These are phyloP conservation scores for Beris morrisii DNA, from an alignment of 2,888 invertebrate species.

Conservation along the genomic window DNA sequence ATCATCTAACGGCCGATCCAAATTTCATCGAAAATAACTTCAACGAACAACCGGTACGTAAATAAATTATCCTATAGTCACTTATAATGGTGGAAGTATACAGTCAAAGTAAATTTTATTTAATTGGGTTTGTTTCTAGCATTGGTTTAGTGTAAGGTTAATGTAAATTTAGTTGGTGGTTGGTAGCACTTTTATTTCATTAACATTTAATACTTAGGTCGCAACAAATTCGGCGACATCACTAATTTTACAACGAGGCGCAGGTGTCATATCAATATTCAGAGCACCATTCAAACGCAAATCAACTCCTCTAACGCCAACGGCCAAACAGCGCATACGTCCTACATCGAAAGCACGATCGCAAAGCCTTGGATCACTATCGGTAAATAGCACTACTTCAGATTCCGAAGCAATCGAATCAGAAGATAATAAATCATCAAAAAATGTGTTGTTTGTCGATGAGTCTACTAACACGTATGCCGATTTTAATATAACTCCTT, in stretches of 20 bases:
- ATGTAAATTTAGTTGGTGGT: conserved; percentile 11
- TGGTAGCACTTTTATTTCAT: conserved; percentile 1
- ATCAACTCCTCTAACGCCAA: conserved; percentile 49
- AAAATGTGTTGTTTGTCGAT: conserved; percentile 28
- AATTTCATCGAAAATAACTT: conserved; percentile 63
- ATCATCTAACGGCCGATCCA: conserved; percentile 58
- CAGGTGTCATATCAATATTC: conserved; percentile 53
- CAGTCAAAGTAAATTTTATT: not conserved
- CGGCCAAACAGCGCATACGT: conserved; percentile 47
- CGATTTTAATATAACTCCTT: conserved; percentile 45
- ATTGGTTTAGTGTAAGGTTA: not conserved
- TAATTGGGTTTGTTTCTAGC: not conserved
- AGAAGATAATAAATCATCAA: conserved; percentile 14
- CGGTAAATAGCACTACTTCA: conserved; percentile 52
- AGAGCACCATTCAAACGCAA: conserved; percentile 54
- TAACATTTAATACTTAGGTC: conserved; percentile 19
- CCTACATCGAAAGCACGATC: conserved; percentile 46
- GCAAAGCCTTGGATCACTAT: conserved; percentile 54
- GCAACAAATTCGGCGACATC: conserved; percentile 18
- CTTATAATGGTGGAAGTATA: not conserved
- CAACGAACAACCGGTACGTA: conserved; percentile 65
- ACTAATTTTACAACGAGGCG: conserved; percentile 48
- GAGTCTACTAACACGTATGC: conserved; percentile 45
- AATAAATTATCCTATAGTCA: not conserved
- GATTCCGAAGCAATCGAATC: conserved; percentile 13